These are phyloP conservation scores for Hippocampus guttulatus DNA, from an alignment of 2,113 vertebrate genomes.

Conservation along the genomic window DNA sequence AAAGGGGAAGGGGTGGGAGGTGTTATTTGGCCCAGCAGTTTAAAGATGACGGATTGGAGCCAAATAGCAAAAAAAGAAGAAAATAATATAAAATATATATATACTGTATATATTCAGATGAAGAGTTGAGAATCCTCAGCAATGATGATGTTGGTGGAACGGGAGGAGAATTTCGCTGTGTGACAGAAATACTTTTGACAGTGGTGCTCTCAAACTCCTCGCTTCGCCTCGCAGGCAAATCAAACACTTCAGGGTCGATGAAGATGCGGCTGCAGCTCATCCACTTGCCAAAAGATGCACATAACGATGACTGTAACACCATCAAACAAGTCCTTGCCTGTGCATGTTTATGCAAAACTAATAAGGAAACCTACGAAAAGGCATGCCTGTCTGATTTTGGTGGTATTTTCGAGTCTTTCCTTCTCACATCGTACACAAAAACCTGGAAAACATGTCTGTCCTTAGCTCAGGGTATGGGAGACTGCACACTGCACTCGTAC, in stretches of 20 bases:
- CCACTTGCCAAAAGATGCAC: constrained; percentile 32
- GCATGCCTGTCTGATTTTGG: constrained; percentile 12
- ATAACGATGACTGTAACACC: constrained; percentile 64
- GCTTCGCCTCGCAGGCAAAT: constrained; percentile 48
- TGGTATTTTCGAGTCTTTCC: not conserved
- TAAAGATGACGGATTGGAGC: constrained; percentile 25
- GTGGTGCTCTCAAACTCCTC: constrained; percentile 38
- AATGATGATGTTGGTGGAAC: constrained; percentile 21
- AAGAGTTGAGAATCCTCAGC: constrained; percentile 33
- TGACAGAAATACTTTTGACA: constrained; percentile 57
- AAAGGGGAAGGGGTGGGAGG: constrained; percentile 13
- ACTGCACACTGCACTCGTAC: not conserved
- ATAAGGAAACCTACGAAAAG: constrained; percentile 8
- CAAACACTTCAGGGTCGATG: constrained; percentile 45
- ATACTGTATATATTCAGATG: not conserved
- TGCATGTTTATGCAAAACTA: constrained; percentile 22
- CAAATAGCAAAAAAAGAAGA: constrained; percentile 31
- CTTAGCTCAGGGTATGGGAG: not conserved
- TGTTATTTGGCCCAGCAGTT: not conserved
- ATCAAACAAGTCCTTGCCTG: constrained; percentile 56
- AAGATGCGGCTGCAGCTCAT: constrained; percentile 18
- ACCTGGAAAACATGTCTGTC: not conserved
- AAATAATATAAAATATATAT: not conserved
- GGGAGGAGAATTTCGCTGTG: constrained; percentile 25
- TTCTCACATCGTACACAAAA: not conserved